Conservation (phyloP, 2,797 vertebrate genomes). For the Hyperoplus immaculatus region DNA sequence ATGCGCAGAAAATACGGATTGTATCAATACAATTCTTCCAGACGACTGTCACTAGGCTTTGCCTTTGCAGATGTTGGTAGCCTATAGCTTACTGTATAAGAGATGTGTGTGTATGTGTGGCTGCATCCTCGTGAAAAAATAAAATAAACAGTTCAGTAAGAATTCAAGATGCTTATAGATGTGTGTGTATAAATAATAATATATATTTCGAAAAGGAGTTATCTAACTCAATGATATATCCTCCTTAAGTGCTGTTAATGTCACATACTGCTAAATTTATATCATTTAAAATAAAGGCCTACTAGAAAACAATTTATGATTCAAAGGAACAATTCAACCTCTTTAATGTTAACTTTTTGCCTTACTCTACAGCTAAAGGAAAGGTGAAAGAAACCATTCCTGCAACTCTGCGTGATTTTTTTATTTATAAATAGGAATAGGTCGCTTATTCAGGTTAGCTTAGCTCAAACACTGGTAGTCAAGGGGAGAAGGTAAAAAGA, state of each 20-base stretch:
- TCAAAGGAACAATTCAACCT: not conserved
- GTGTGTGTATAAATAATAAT: not conserved
- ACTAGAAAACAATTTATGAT: too few species aligned
- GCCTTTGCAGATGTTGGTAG: conserved; percentile 26
- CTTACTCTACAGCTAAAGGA: too few species aligned
- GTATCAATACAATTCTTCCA: not conserved
- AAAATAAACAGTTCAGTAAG: not conserved
- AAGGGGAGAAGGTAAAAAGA: too few species aligned
- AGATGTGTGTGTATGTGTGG: conserved; percentile 9
- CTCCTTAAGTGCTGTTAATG: not conserved
- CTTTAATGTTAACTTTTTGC: too few species aligned
- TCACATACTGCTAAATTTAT: not conserved
- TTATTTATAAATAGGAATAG: too few species aligned
- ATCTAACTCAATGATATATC: not conserved
- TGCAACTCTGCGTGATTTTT: too few species aligned
- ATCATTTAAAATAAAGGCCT: not conserved
- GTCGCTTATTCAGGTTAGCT: too few species aligned
- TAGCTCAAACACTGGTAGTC: too few species aligned
- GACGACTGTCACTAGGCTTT: conserved; percentile 15
- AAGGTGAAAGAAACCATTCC: too few species aligned
- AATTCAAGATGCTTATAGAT: not conserved
- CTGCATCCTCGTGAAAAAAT: not conserved
- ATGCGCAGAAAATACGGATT: not conserved
- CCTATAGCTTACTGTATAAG: not conserved
- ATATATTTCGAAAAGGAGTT: not conserved